Evolutionary conservation across 2,797 vertebrate species (phyloP).

Genomic region (Momotus momota): DNA sequence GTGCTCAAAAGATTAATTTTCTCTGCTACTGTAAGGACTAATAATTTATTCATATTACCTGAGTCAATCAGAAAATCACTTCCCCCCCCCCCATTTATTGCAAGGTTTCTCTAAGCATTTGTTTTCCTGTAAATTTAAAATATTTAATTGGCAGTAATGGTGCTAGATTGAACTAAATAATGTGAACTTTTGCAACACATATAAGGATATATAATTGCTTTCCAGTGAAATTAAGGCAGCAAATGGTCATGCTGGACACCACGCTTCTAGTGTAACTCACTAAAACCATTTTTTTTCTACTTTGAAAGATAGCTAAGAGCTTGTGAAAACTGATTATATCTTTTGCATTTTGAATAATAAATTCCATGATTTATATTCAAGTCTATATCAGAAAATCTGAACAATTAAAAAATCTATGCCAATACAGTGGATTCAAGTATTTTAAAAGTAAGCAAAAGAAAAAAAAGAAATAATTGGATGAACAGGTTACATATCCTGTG

Average conservation of each 20-base stretch:
- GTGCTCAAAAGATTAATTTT: slow-evolving; percentile 73
- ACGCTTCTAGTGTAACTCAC: background rate
- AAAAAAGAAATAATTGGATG: background rate
- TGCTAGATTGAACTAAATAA: background rate
- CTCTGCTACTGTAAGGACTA: slow-evolving; percentile 45
- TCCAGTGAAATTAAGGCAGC: background rate
- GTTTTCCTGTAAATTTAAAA: slow-evolving; percentile 17
- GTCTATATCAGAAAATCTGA: background rate
- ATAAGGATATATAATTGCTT: background rate
- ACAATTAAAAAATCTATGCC: background rate
- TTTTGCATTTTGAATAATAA: background rate
- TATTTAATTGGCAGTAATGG: background rate
- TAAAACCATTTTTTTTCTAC: background rate
- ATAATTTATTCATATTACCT: slow-evolving; percentile 66
- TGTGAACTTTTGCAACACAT: background rate
- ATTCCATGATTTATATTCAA: background rate
- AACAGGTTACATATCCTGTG: background rate
- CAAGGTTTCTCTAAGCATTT: background rate
- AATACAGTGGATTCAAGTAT: background rate
- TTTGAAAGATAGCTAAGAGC: background rate
- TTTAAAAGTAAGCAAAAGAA: background rate
- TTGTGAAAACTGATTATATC: background rate
- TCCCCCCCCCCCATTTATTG: background rate
- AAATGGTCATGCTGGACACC: background rate
- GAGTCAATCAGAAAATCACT: slow-evolving; percentile 57